Evolutionary conservation across 2,888 invertebrate genomes (phyloP).

Genomic region (Hirtodrosophila confusa): DNA sequence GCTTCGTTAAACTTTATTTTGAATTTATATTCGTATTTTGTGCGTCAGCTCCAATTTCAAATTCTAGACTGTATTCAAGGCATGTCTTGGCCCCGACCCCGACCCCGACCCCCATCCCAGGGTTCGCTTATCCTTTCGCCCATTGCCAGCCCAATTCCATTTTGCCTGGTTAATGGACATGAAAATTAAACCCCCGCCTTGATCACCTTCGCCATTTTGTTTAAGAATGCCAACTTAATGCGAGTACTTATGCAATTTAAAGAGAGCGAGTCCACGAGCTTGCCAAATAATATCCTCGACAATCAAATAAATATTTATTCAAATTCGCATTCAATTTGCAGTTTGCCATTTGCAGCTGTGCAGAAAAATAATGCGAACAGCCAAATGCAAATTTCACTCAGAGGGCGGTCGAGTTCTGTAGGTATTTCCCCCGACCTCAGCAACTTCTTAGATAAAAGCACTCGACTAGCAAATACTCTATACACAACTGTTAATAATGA

Average conservation of each 20-base stretch:
- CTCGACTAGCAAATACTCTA: no score
- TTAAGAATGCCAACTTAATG: slow-evolving; percentile 1
- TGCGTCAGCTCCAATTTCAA: slow-evolving; percentile 60
- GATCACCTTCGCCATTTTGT: slow-evolving; percentile 55
- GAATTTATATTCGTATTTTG: slow-evolving; percentile 65
- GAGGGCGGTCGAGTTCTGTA: slow-evolving; percentile 30
- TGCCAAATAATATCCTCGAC: slow-evolving; percentile 9
- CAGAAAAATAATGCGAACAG: slow-evolving; percentile 26
- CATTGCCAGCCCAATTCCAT: slow-evolving; percentile 59
- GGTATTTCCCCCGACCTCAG: slow-evolving; percentile 1
- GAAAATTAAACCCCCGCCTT: slow-evolving; percentile 73
- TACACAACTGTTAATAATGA: no score
- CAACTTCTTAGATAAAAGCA: background rate
- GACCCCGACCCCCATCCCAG: background rate
- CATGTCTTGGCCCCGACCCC: slow-evolving; percentile 31
- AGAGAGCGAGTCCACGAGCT: slow-evolving; percentile 12
- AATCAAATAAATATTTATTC: slow-evolving; percentile 59
- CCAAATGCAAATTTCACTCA: slow-evolving; percentile 56
- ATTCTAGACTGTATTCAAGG: slow-evolving; percentile 58
- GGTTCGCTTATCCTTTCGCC: slow-evolving; percentile 69
- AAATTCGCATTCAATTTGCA: slow-evolving; percentile 39
- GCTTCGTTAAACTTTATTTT: slow-evolving; percentile 80
- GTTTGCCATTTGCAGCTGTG: slow-evolving; percentile 69
- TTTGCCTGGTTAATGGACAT: slow-evolving; percentile 81
- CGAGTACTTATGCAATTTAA: slow-evolving; percentile 6